Evolutionary conservation across 2,888 invertebrate genomes (phyloP).

Genomic region (Nemoura dubitans): DNA sequence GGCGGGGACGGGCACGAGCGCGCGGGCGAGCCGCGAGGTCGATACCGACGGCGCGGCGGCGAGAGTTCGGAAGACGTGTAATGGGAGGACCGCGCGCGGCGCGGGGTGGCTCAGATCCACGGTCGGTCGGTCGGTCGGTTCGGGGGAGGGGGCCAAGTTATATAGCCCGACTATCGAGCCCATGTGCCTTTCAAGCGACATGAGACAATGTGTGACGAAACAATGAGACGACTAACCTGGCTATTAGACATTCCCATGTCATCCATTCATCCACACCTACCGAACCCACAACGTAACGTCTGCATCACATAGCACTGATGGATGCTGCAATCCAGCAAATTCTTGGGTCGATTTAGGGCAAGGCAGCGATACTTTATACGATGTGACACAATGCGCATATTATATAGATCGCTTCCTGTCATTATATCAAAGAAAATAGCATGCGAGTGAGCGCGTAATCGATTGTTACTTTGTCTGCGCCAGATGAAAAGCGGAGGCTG

Average conservation of each 20-base stretch:
- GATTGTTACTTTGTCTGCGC: neutral
- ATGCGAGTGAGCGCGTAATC: neutral
- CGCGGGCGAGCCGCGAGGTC: neutral
- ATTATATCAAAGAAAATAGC: neutral
- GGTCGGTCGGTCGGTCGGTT: too few species aligned
- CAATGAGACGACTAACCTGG: neutral
- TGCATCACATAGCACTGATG: too few species aligned
- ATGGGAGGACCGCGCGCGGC: neutral
- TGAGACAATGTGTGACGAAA: neutral
- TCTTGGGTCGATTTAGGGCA: neutral
- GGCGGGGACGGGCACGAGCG: too few species aligned
- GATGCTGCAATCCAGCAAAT: neutral
- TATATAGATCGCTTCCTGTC: neutral
- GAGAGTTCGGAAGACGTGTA: neutral
- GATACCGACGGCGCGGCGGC: neutral
- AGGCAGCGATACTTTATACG: neutral
- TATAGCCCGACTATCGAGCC: neutral
- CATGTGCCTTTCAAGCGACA: neutral
- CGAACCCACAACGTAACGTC: neutral
- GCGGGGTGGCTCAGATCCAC: neutral
- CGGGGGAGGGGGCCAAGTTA: neutral
- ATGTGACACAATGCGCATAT: neutral
- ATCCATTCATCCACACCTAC: neutral
- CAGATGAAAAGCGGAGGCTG: neutral
- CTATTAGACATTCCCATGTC: neutral